A percentile compares a stretch with the other conserved stretches of the same genome.
These are phyloP conservation scores for Heliconius erato DNA, from an alignment of 2,888 invertebrate species.

Conservation along the genomic window DNA sequence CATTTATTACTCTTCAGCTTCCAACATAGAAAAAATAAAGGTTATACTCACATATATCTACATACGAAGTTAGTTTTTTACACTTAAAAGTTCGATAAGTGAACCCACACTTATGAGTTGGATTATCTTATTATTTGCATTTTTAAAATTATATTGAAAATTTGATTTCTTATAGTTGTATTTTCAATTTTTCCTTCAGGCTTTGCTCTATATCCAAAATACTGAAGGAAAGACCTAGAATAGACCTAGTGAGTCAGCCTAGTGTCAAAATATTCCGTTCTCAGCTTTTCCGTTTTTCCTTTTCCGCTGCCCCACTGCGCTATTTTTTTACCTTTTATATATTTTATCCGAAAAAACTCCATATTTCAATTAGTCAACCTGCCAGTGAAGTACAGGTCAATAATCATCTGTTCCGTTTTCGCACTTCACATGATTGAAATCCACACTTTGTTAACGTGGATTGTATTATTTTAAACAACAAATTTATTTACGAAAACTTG, in stretches of 20 bases:
- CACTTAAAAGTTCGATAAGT: no score
- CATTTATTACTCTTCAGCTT: not conserved
- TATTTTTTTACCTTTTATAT: not conserved
- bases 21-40: no score
- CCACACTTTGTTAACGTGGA: not conserved
- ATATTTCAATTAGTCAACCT: conserved; percentile 24
- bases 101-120: no score
- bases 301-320: no score
- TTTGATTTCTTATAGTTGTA: no score
- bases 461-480: not conserved
- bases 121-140: not conserved
- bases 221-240: no score
- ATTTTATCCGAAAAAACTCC: not conserved
- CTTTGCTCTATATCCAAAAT: no score
- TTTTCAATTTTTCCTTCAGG: no score
- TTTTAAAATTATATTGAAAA: not conserved
- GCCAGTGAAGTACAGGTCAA: conserved; percentile 13
- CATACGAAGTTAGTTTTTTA: no score
- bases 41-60: no score
- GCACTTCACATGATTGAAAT: conserved; percentile 11
- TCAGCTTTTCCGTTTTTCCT: not conserved
- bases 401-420: conserved; percentile 16
- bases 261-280: no score
- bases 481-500: not conserved
- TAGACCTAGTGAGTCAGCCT: no score